Base-by-base conservation (phyloP, 2,113 vertebrate species). In the Apodemus sylvaticus region DNA sequence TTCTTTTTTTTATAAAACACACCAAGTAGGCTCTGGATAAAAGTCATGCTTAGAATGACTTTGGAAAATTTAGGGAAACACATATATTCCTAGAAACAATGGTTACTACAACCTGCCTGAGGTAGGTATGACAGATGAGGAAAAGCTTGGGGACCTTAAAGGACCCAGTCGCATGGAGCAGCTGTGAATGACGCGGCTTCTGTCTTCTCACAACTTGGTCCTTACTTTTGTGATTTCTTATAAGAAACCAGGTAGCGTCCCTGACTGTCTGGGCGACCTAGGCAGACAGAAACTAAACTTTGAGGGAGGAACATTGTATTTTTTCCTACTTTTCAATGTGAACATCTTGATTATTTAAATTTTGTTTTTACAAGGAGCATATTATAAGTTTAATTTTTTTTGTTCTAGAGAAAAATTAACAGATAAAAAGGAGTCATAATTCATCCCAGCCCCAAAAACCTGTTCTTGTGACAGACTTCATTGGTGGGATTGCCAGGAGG, bases 331-430 rank as follows among this genome's bases (percentile, higher is more conserved):
- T 76, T 92, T 81, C 31, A 71, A 19, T 83, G 4, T 42, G 12
- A 82, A 53, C 14, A 48, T 93, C 94, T 64, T 19, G 7, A 48
- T 90, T 29, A 83, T 51, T 96, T 87, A 90, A 89, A 89, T 7
- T 60, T 78, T 51, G 36, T 66, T 94, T 93, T 96, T n/a, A 95
- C 34, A 55, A 74, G 73, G 48, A 96, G 7, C 42, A 71, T 39
- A n/a, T 45, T 71, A 13, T 58, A 45, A 22, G 36, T 20, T 74
- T 87, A n/a, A n/a, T 60, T 85, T 53, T 48, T 79, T 53, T 45
- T 68, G 60, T 73, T 26, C 42, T 10, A 71, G 66, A 93, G 70
- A 79, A 86, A 70, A 77, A n/a, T 48, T 48, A 86, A 45, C 26
- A 7, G 62, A 60, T 58, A 36, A 68, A 39, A 29, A 0, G 11